phyloP scores from a whole-genome alignment of 1,140 invertebrate species.

The Argopecten irradians region DNA sequence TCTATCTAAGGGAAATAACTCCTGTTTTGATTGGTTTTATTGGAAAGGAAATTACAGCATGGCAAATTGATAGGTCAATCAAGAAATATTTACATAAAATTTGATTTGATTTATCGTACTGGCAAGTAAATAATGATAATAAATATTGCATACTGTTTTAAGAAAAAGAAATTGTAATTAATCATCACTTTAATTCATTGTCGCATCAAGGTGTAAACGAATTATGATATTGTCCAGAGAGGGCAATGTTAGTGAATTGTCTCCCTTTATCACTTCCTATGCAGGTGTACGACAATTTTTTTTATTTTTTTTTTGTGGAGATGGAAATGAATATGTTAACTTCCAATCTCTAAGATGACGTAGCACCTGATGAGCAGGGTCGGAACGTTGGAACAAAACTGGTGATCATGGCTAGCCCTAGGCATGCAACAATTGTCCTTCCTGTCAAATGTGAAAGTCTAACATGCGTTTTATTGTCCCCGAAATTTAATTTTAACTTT shows the following conservation, averaged over 20 bases:
- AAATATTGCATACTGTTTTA: too few species aligned
- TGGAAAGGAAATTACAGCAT: not conserved
- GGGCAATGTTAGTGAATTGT: not conserved
- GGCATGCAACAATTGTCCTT: not conserved
- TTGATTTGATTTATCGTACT: too few species aligned
- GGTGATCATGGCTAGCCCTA: not conserved
- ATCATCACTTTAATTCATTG: not conserved
- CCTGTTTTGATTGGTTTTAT: not conserved
- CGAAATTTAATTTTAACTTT: not conserved
- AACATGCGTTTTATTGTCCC: conserved; percentile 1
- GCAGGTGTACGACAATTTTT: conserved; percentile 7
- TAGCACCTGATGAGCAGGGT: not conserved
- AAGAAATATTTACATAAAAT: not conserved
- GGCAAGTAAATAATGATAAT: too few species aligned
- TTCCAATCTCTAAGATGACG: not conserved
- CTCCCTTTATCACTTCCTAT: conserved; percentile 20
- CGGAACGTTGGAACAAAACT: not conserved
- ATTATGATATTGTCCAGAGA: not conserved
- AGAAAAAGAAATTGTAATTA: not conserved
- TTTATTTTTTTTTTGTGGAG: not conserved
- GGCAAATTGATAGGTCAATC: not conserved
- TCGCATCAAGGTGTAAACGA: not conserved
- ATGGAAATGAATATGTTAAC: conserved; percentile 8
- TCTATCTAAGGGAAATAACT: not conserved
- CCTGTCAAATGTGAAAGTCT: not conserved